A percentile compares a stretch with the other conserved stretches of the same genome.
phyloP scores from a whole-genome alignment of 2,113 vertebrate species.

The Myotis brandtii region DNA sequence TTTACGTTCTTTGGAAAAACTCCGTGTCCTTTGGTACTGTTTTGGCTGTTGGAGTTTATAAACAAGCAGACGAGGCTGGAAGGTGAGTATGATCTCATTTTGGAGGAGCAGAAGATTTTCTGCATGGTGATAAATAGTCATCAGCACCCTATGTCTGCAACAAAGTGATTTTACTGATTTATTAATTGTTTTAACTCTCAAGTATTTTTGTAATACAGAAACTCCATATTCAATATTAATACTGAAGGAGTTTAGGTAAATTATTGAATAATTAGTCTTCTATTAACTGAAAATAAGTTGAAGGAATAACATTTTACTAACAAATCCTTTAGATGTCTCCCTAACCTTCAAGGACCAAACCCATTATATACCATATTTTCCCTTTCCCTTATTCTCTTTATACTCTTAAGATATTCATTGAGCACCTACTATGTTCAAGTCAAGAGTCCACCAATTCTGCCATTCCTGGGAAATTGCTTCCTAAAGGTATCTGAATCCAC shows the following conservation, averaged over 20 bases:
- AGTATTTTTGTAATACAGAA: background rate
- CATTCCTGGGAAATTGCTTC: background rate
- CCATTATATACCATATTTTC: background rate
- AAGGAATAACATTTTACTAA: background rate
- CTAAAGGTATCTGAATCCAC: background rate
- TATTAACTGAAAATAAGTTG: conserved; percentile 32
- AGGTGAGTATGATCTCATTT: background rate
- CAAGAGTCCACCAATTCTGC: background rate
- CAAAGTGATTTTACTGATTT: conserved; percentile 13
- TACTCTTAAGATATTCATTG: background rate
- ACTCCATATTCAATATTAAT: background rate
- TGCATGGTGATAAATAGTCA: background rate
- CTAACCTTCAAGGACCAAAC: background rate
- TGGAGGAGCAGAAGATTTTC: background rate
- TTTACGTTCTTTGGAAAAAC: background rate
- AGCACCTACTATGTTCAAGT: background rate
- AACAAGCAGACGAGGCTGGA: background rate
- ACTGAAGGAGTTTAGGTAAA: background rate
- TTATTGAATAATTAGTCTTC: background rate
- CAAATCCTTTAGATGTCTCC: background rate
- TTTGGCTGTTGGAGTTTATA: background rate
- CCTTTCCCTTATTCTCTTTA: background rate
- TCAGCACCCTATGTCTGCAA: background rate
- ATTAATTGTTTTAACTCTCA: background rate
- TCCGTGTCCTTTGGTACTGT: background rate